A percentile compares a stretch with the other conserved stretches of the same genome.
Conservation (phyloP, 1,140 invertebrate genomes). For the Pararge aegeria region DNA sequence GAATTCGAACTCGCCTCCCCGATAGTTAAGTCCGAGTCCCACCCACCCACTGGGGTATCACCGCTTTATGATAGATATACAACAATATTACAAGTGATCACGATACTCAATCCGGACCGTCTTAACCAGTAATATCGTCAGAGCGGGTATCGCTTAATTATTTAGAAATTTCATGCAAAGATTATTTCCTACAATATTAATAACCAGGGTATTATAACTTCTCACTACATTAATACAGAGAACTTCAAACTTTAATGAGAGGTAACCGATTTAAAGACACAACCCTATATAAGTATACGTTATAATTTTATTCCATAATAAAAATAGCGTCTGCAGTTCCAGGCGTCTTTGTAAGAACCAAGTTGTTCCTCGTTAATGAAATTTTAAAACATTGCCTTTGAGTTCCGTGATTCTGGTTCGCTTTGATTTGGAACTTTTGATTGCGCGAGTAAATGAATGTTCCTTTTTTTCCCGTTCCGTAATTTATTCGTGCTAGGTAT, state of each 20-base stretch:
- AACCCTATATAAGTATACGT: neutral
- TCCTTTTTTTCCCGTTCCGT: neutral
- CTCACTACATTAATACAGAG: too few relatives aligned
- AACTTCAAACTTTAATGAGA: neutral
- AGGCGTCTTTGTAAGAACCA: constrained; percentile 24
- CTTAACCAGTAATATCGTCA: too few relatives aligned
- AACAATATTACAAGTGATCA: too few relatives aligned
- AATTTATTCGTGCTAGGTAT: neutral
- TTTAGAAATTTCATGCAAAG: too few relatives aligned
- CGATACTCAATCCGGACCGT: too few relatives aligned
- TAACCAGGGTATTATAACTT: too few relatives aligned
- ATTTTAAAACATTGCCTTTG: constrained; percentile 16
- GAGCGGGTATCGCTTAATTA: too few relatives aligned
- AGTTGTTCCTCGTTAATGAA: constrained; percentile 36
- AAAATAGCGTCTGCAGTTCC: constrained; percentile 28
- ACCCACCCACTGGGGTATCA: too few relatives aligned
- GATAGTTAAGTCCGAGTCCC: too few relatives aligned
- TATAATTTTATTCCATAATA: neutral
- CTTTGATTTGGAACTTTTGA: constrained; percentile 7
- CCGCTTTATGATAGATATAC: too few relatives aligned
- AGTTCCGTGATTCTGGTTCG: neutral
- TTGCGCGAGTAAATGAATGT: constrained; percentile 3
- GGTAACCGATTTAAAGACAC: neutral
- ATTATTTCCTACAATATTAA: too few relatives aligned
- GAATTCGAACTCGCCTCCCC: too few relatives aligned